A percentile compares a stretch with the other conserved stretches of the same genome.
These are phyloP conservation scores for Dendroctonus ponderosae DNA, from an alignment of 1,140 invertebrate genomes.

Conservation along the genomic window DNA sequence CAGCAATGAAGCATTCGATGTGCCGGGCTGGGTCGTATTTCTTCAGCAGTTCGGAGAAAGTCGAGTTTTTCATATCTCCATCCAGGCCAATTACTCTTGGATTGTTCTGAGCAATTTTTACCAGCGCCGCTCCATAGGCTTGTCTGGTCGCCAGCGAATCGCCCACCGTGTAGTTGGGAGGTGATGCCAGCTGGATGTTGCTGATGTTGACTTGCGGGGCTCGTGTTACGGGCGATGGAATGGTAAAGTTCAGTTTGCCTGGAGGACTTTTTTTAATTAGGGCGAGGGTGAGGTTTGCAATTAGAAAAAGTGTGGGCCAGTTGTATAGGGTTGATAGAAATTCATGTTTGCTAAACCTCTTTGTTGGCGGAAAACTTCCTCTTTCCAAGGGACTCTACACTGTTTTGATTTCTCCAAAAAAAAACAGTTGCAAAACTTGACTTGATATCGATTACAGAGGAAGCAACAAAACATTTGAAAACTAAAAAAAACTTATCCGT, in stretches of 20 bases:
- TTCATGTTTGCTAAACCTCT: too few relatives aligned
- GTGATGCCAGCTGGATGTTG: conserved; percentile 73
- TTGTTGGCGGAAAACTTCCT: too few relatives aligned
- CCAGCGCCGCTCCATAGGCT: conserved; percentile 85
- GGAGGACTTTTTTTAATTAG: neutral
- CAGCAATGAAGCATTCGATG: conserved; percentile 98
- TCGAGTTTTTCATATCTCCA: conserved; percentile 98
- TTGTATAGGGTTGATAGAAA: neutral
- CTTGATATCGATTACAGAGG: too few relatives aligned
- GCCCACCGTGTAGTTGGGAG: conserved; percentile 81
- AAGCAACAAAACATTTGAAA: too few relatives aligned
- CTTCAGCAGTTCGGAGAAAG: conserved; percentile 91
- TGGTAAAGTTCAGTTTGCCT: conserved; percentile 34
- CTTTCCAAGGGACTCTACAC: too few relatives aligned
- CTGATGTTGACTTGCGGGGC: conserved; percentile 70
- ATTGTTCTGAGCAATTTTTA: conserved; percentile 84
- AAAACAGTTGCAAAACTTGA: too few relatives aligned
- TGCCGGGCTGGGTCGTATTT: conserved; percentile 73
- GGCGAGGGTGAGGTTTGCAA: too few relatives aligned
- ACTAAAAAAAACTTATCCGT: too few relatives aligned
- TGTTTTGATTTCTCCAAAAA: too few relatives aligned
- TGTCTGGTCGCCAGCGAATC: conserved; percentile 86
- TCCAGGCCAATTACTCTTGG: conserved; percentile 86
- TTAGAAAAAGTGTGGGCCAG: too few relatives aligned
- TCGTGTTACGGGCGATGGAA: conserved; percentile 62